Base-by-base conservation (phyloP, 2,797 vertebrate genomes). In the Tadarida brasiliensis region DNA sequence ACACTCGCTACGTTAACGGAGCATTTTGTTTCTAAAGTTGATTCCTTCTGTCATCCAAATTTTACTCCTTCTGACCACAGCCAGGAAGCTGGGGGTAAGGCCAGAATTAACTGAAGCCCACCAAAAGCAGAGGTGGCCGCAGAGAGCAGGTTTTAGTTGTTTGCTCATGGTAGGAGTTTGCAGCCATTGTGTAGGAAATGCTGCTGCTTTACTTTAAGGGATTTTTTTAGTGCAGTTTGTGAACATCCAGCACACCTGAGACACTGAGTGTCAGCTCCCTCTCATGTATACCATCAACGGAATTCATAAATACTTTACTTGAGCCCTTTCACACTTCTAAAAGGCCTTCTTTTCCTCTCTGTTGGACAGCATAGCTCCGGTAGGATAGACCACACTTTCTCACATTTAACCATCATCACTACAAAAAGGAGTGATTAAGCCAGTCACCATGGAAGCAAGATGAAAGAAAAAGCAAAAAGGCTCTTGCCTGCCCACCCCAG, bases 81-180 rank as follows among this genome's bases (percentile, higher is more conserved):
- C n/a, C 95, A 96, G 94, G 94, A 96, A 95, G 92, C 90, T 87
- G 82, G 56, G 54, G 82, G 78, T 71, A 54, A 96, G 59, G 77
- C 71, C 73, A 96, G 90, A 92, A 92, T 86, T 57, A 76, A 81
- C 63, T 71, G 59, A 91, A 78, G 68, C 39, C 63, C 70, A 47
- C 74, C 68, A 1, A 49, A 56, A 73, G 35, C 15, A 8, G 51
- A 47, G 39, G 51, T 14, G 24, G 59, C 87, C 39, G 9, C 78
- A 5, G 0, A 16, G 15, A 80, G 61, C 22, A 33, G 54, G 84
- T 35, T 54, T 33, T 28, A 47, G 83, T 20, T 73, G 33, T 39
- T 33, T 76, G 30, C 61, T 76, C 74, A n/a, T 28, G 5, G 14
- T 12, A 83, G 71, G 33, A 35, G 51, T 80, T 87, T 87, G 10